phyloP scores from a whole-genome alignment of 2,113 vertebrate species.

The Myotis davidii region DNA sequence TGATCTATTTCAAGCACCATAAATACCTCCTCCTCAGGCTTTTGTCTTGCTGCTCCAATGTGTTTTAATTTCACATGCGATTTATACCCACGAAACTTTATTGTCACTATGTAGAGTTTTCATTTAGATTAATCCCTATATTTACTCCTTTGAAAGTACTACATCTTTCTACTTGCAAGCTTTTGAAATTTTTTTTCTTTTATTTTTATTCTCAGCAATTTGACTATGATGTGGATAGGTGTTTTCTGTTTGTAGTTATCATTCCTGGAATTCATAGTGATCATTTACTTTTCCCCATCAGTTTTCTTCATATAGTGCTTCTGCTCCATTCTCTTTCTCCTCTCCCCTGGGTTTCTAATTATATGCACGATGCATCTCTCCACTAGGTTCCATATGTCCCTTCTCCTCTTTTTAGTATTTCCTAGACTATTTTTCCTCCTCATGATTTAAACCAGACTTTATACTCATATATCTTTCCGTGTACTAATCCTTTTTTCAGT shows the following conservation, averaged over 20 bases:
- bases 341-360: background rate
- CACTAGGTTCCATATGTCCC: background rate
- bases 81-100: background rate
- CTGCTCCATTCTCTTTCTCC: background rate
- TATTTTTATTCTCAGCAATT: background rate
- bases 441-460: background rate
- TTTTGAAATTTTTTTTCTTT: slow-evolving; percentile 25
- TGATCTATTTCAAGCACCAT: background rate
- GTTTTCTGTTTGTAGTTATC: background rate
- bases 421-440: background rate
- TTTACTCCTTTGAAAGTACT: slow-evolving; percentile 3
- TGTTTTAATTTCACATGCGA: background rate
- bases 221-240: background rate
- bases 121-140: background rate
- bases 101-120: background rate
- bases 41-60: background rate
- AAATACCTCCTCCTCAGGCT: background rate
- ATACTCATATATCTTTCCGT: background rate
- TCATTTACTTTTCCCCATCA: background rate
- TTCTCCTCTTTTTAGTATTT: background rate
- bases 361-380: background rate
- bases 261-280: background rate
- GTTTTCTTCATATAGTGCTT: background rate
- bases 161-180: background rate
- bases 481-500: background rate